Percentiles rank a stretch among this genome's conserved stretches.
These are phyloP conservation scores for Corythaixoides concolor DNA, from an alignment of 2,113 vertebrate species.

Conservation along the genomic window DNA sequence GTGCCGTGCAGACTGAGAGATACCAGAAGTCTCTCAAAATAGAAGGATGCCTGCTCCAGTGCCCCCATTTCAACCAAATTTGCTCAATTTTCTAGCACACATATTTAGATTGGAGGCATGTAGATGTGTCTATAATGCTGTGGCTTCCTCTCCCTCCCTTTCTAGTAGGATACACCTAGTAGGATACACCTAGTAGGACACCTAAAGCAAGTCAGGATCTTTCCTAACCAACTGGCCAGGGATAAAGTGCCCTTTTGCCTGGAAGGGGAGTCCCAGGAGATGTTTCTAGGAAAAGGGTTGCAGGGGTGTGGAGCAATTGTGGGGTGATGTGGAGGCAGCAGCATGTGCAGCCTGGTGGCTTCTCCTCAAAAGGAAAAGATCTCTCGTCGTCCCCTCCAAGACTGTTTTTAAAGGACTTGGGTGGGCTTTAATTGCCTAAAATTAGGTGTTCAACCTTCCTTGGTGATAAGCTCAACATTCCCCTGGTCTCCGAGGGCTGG, in stretches of 20 bases:
- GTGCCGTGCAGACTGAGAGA: neutral
- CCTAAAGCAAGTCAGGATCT: neutral
- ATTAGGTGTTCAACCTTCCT: neutral
- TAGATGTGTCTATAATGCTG: neutral
- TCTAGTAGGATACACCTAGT: neutral
- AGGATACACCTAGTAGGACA: neutral
- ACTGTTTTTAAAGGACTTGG: neutral
- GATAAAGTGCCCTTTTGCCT: neutral
- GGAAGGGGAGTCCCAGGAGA: neutral
- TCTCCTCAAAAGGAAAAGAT: neutral
- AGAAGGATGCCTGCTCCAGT: neutral
- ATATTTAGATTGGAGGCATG: neutral
- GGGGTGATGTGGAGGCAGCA: neutral
- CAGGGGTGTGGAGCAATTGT: neutral
- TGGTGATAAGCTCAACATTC: neutral
- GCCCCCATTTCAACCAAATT: neutral
- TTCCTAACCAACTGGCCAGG: neutral
- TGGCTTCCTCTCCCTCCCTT: neutral
- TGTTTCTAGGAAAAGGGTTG: neutral
- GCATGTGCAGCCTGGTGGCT: rapidly evolving
- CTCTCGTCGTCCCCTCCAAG: neutral
- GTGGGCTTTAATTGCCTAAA: neutral
- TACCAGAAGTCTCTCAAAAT: neutral
- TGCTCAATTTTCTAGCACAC: neutral
- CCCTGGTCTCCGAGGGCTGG: neutral